phyloP scores from a whole-genome alignment of 2,113 vertebrate genomes.

The Channa argus region DNA sequence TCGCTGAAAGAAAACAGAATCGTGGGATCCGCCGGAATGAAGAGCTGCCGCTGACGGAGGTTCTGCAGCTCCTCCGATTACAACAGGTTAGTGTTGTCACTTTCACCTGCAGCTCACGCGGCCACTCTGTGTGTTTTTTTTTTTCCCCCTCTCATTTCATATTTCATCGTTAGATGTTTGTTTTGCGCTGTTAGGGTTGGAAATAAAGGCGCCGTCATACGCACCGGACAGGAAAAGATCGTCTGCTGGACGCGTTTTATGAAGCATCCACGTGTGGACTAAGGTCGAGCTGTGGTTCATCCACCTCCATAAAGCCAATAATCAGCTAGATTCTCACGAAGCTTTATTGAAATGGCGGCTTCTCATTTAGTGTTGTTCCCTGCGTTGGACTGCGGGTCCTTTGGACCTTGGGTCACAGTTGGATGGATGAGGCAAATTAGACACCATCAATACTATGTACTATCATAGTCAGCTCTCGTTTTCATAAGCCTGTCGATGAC shows the following conservation, averaged over 20 bases:
- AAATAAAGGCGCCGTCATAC: not conserved
- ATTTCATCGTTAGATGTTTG: too few species aligned
- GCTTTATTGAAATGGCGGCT: slow-evolving; percentile 25
- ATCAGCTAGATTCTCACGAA: not conserved
- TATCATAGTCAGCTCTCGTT: too few species aligned
- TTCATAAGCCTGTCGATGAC: too few species aligned
- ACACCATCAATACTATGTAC: not conserved
- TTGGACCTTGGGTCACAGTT: slow-evolving; percentile 19
- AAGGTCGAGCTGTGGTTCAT: slow-evolving; percentile 22
- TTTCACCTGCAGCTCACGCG: slow-evolving; percentile 12
- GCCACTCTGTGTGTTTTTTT: too few species aligned
- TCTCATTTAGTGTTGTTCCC: slow-evolving; percentile 8
- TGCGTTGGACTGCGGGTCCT: slow-evolving; percentile 40
- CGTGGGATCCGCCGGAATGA: slow-evolving; percentile 46
- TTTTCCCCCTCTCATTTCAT: too few species aligned
- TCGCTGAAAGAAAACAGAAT: not conserved
- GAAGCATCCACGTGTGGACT: slow-evolving; percentile 48
- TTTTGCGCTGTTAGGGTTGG: not conserved
- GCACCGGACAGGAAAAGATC: not conserved
- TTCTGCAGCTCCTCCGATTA: slow-evolving; percentile 64
- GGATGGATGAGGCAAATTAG: not conserved
- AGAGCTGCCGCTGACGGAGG: slow-evolving; percentile 71
- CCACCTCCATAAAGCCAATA: not conserved
- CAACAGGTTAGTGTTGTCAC: slow-evolving; percentile 81
- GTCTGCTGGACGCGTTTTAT: slow-evolving; percentile 7